These are phyloP conservation scores for Drosophila siamana DNA, from an alignment of 2,888 invertebrate genomes.

Conservation along the genomic window DNA sequence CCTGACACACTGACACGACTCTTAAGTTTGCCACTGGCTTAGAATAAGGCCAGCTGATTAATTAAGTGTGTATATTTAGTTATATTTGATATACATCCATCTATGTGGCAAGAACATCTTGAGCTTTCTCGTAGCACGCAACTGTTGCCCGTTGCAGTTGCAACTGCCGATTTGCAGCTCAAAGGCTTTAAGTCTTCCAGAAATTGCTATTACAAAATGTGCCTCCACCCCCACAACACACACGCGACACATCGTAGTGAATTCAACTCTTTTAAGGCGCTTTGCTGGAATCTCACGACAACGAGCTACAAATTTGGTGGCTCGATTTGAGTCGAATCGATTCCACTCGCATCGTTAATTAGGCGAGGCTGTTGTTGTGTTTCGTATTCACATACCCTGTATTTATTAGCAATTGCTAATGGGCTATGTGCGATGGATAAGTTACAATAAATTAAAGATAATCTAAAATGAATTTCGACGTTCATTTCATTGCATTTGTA, in stretches of 20 bases:
- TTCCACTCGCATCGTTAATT: slow-evolving; percentile 40
- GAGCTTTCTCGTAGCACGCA: slow-evolving; percentile 18
- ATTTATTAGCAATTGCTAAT: background rate
- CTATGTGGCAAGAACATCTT: no score
- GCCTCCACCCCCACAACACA: no score
- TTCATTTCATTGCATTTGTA: no score
- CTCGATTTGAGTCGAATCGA: slow-evolving; percentile 8
- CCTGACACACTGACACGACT: slow-evolving; percentile 32
- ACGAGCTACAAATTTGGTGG: slow-evolving; percentile 56
- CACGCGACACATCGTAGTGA: no score
- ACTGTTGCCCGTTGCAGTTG: slow-evolving; percentile 39
- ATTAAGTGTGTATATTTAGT: no score
- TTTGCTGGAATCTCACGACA: slow-evolving; percentile 65
- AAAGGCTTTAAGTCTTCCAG: no score
- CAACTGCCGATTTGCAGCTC: slow-evolving; percentile 48
- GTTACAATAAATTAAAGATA: no score
- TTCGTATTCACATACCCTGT: slow-evolving; percentile 1
- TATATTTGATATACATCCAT: no score
- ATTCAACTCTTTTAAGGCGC: slow-evolving; percentile 62
- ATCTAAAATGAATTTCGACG: no score
- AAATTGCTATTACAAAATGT: no score
- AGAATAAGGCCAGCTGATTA: slow-evolving; percentile 4
- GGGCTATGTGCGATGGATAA: background rate
- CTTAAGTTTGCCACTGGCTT: slow-evolving; percentile 67
- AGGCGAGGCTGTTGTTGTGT: slow-evolving; percentile 19